A percentile compares a stretch with the other conserved stretches of the same genome.
These are phyloP conservation scores for Phengaris alcon DNA, from an alignment of 2,888 invertebrate species.

Conservation along the genomic window DNA sequence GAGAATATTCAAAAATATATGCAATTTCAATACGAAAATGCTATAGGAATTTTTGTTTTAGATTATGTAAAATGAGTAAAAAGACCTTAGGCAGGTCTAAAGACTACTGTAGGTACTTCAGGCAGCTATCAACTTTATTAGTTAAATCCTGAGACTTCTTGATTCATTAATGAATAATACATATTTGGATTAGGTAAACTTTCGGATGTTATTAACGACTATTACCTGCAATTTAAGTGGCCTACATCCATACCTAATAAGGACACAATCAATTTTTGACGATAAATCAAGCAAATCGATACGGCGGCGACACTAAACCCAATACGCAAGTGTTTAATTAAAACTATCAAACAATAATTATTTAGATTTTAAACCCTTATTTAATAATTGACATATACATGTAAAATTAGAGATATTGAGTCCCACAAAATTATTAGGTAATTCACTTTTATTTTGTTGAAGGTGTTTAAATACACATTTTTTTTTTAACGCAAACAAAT, in stretches of 20 bases:
- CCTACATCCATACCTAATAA: constrained; percentile 20
- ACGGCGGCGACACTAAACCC: background rate
- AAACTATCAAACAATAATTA: background rate
- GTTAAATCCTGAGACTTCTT: background rate
- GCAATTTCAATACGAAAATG: background rate
- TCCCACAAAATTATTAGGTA: no score
- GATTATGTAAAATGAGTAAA: background rate
- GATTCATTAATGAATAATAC: background rate
- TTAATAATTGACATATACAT: no score
- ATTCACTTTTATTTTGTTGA: no score
- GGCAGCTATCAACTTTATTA: background rate
- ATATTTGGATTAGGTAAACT: background rate
- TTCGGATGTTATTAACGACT: background rate
- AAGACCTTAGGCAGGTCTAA: background rate
- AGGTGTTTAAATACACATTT: no score
- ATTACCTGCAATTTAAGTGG: background rate
- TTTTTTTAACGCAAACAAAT: background rate
- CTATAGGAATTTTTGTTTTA: background rate
- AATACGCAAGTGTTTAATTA: background rate
- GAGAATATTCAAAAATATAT: background rate
- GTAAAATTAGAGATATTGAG: no score
- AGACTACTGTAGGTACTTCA: no score
- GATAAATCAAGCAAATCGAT: constrained; percentile 12
- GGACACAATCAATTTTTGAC: constrained; percentile 7
- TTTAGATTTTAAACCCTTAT: no score